A percentile compares a stretch with the other conserved stretches of the same genome.
phyloP scores from a whole-genome alignment of 2,888 invertebrate species.

The Lasius platythorax region DNA sequence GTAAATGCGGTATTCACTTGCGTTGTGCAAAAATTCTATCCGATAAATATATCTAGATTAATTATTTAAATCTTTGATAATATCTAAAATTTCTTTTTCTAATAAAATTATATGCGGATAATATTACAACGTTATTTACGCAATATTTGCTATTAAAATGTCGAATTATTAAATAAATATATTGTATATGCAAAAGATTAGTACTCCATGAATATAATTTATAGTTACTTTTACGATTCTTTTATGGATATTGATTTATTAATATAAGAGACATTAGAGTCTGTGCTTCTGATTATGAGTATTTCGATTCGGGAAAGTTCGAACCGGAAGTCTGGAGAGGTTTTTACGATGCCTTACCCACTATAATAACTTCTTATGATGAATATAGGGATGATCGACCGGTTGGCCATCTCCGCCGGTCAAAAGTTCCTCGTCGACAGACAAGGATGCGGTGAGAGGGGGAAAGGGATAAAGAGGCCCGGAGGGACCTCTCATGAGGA shows the following conservation, averaged over 20 bases:
- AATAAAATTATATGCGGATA: not conserved
- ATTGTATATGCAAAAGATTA: not conserved
- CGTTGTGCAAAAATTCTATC: not conserved
- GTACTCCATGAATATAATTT: not conserved
- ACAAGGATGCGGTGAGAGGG: conserved; percentile 60
- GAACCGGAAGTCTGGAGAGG: conserved; percentile 64
- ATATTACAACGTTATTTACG: not conserved
- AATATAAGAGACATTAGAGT: conserved; percentile 44
- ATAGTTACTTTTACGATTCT: not conserved
- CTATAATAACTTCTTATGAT: conserved; percentile 61
- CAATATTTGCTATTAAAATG: not conserved
- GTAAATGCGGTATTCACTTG: not conserved
- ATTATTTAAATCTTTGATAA: not conserved
- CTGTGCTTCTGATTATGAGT: conserved; percentile 30
- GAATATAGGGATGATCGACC: conserved; percentile 56
- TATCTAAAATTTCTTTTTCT: not conserved
- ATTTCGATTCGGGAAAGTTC: conserved; percentile 45
- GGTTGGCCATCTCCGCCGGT: conserved; percentile 66
- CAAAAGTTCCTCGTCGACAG: conserved; percentile 81
- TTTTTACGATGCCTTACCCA: conserved; percentile 55
- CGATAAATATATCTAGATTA: not conserved
- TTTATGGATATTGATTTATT: conserved; percentile 1
- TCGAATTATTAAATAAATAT: not conserved
- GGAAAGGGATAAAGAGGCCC: conserved; percentile 71
- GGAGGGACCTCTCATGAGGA: conserved; percentile 79